Evolutionary conservation across 2,113 vertebrate genomes (phyloP).

Genomic region (Balaeniceps rex): DNA sequence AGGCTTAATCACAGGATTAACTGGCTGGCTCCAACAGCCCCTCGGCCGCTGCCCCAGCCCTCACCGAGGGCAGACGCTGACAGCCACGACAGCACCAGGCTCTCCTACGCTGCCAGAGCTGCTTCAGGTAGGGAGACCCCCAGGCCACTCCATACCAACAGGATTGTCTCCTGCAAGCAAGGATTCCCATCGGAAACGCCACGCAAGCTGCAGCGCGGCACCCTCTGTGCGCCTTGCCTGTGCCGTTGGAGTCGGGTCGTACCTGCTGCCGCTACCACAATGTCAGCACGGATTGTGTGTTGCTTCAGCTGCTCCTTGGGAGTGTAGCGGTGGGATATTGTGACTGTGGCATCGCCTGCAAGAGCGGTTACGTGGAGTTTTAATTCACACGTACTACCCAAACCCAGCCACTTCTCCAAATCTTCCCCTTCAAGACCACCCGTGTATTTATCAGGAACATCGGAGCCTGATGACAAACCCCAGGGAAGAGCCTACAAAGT

Average conservation of each 20-base stretch:
- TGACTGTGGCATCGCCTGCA: constrained; percentile 94
- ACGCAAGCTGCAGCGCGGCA: rapidly evolving
- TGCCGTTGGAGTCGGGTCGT: background rate
- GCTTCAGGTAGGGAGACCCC: too few species aligned
- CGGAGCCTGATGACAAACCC: background rate
- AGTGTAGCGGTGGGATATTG: constrained; percentile 94
- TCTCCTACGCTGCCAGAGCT: background rate
- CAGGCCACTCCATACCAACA: background rate
- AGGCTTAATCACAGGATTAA: too few species aligned
- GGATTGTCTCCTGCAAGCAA: too few species aligned
- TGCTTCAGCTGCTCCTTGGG: constrained; percentile 94
- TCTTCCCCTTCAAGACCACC: background rate
- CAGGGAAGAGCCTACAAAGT: background rate
- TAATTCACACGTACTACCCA: rapidly evolving
- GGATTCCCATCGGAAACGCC: background rate
- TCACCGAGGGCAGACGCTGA: background rate
- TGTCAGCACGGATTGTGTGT: constrained; percentile 90
- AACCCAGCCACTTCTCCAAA: too few species aligned
- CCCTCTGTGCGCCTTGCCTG: rapidly evolving
- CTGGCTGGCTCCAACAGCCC: background rate
- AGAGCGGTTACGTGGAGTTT: rapidly evolving
- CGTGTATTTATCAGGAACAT: rapidly evolving
- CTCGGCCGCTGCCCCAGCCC: rapidly evolving
- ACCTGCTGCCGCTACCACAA: constrained; percentile 95
- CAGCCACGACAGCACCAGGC: background rate